These are phyloP conservation scores for Accipiter virgatus DNA, from an alignment of 2,113 vertebrate species.

Conservation along the genomic window DNA sequence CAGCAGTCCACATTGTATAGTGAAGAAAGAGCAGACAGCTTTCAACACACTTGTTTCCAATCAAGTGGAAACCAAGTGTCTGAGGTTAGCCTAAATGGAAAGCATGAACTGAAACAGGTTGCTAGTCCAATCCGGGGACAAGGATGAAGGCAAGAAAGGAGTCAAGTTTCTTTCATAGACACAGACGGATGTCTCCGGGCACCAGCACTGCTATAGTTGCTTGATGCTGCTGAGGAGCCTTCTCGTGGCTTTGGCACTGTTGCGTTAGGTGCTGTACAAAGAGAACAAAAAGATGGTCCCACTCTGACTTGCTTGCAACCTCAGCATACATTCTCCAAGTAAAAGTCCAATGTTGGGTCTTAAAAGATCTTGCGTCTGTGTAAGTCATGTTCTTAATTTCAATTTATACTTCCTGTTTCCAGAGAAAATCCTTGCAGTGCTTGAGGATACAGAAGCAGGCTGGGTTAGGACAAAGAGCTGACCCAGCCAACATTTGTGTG, in stretches of 20 bases:
- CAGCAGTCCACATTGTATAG: neutral
- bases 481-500: neutral
- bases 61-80: neutral
- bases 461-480: neutral
- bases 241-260: neutral
- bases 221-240: neutral
- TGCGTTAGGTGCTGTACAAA: neutral
- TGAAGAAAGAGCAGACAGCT: neutral
- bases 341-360: neutral
- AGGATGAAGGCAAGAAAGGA: neutral
- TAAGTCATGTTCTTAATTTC: neutral
- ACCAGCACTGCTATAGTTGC: neutral
- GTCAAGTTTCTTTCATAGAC: neutral
- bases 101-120: neutral
- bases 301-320: neutral
- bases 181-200: neutral
- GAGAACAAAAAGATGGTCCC: neutral
- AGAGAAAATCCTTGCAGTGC: neutral
- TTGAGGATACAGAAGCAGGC: neutral
- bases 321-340: neutral
- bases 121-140: neutral
- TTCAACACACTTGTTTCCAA: slow-evolving; percentile 8
- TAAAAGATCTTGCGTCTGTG: neutral
- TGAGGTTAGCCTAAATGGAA: slow-evolving; percentile 17
- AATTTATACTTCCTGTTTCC: neutral